Evolutionary conservation across 2,888 invertebrate genomes (phyloP).

Genomic region (Sesia apiformis): DNA sequence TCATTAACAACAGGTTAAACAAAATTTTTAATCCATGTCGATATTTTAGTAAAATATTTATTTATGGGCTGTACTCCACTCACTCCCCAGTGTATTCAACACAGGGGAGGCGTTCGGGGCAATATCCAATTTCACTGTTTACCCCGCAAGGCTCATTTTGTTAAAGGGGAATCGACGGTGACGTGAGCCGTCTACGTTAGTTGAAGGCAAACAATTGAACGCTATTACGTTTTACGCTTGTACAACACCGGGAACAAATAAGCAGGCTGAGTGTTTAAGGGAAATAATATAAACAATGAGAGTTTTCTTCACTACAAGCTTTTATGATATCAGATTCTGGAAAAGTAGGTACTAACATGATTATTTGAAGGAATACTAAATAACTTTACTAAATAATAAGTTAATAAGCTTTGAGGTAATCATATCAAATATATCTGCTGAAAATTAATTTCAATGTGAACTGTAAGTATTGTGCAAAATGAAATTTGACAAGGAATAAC

Average conservation of each 20-base stretch:
- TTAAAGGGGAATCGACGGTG: constrained; percentile 27
- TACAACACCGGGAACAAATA: constrained; percentile 1
- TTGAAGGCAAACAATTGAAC: constrained; percentile 14
- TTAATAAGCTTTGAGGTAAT: too few species aligned
- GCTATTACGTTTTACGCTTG: constrained; percentile 2
- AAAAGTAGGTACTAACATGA: too few species aligned
- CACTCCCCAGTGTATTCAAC: neutral
- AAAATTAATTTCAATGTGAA: too few species aligned
- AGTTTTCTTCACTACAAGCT: too few species aligned
- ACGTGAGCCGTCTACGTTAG: constrained; percentile 22
- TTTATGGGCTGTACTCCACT: neutral
- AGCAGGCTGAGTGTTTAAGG: neutral
- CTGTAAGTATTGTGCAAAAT: neutral
- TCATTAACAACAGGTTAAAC: too few species aligned
- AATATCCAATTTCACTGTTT: constrained; percentile 38
- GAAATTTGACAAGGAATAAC: neutral
- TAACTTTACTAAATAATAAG: too few species aligned
- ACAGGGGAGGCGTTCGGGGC: constrained; percentile 20
- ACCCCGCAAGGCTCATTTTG: constrained; percentile 28
- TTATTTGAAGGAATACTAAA: too few species aligned
- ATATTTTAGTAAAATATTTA: neutral
- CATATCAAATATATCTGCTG: too few species aligned
- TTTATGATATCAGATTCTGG: too few species aligned
- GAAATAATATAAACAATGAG: neutral
- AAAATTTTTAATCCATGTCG: neutral